These are phyloP conservation scores for Tenthredo livida DNA, from an alignment of 2,888 invertebrate genomes.

Conservation along the genomic window DNA sequence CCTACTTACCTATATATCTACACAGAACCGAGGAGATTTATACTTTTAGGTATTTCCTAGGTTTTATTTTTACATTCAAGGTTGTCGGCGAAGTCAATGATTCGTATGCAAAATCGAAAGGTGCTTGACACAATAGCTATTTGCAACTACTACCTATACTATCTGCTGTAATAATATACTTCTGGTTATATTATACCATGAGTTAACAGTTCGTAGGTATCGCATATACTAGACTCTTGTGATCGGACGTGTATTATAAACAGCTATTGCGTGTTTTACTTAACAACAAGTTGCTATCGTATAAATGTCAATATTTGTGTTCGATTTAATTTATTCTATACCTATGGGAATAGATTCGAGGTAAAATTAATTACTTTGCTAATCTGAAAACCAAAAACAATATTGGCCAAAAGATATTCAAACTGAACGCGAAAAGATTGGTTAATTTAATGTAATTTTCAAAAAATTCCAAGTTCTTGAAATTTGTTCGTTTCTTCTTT, in stretches of 20 bases:
- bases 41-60: background rate
- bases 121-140: constrained; percentile 39
- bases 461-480: too few species aligned
- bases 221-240: background rate
- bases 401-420: too few species aligned
- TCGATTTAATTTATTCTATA: background rate
- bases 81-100: background rate
- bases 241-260: background rate
- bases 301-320: background rate
- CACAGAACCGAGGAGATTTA: background rate
- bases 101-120: constrained; percentile 24
- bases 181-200: background rate
- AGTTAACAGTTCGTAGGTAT: background rate
- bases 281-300: background rate
- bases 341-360: background rate
- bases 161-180: constrained; percentile 16
- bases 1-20: background rate
- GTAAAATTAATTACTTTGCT: background rate
- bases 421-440: too few species aligned
- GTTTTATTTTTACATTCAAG: constrained; percentile 6
- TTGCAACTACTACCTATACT: background rate
- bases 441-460: too few species aligned
- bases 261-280: background rate
- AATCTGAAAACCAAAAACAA: background rate
- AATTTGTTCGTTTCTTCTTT: too few species aligned